Conservation (phyloP, 2,888 invertebrate genomes). For the Harpagoxenus sublaevis region DNA sequence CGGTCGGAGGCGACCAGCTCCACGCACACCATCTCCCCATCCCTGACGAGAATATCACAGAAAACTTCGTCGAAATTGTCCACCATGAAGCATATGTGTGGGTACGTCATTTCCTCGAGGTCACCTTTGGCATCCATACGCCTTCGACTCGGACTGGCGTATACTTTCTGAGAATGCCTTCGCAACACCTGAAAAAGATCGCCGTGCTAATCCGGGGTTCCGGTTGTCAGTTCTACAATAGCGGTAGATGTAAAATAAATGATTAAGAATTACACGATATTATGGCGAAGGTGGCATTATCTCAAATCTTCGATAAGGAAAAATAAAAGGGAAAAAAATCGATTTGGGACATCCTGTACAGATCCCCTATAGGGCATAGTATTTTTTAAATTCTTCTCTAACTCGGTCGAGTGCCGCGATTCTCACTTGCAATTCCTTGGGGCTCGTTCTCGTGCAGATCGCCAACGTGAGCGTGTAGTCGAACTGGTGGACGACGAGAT, state of each 20-base stretch:
- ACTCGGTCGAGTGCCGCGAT: background rate
- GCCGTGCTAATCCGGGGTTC: background rate
- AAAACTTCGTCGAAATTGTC: slow-evolving; percentile 99
- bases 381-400: background rate
- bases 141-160: slow-evolving; percentile 98
- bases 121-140: slow-evolving; percentile 99
- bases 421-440: slow-evolving; percentile 97
- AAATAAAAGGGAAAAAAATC: background rate
- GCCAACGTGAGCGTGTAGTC: slow-evolving; percentile 99
- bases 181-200: slow-evolving; percentile 80
- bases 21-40: slow-evolving; percentile 99
- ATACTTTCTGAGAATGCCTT: slow-evolving; percentile 91
- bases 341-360: background rate
- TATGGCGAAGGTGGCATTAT: background rate
- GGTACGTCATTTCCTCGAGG: slow-evolving; percentile 99
- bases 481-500: slow-evolving; percentile 99
- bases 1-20: slow-evolving; percentile 98
- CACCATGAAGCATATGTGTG: slow-evolving; percentile 99
- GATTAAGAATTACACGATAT: background rate
- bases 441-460: slow-evolving; percentile 98
- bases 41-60: slow-evolving; percentile 98
- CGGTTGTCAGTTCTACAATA: background rate
- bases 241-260: background rate
- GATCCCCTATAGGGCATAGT: background rate
- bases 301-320: background rate